Conservation (phyloP, 2,797 vertebrate species). For the Pogoniulus pusillus region DNA sequence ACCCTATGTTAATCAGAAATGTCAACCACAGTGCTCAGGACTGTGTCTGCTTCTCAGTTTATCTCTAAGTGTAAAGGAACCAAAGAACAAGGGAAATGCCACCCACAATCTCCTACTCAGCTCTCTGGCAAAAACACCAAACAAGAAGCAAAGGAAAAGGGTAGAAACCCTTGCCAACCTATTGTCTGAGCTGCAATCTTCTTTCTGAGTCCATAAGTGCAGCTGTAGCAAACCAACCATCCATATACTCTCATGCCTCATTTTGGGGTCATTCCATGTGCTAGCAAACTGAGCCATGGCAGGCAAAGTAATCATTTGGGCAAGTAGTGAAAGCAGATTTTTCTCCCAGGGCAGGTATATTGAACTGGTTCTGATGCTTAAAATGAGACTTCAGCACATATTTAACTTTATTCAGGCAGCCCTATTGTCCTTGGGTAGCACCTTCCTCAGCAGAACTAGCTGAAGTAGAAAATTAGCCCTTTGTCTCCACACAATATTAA, state of each 20-base stretch:
- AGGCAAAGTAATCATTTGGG: background rate
- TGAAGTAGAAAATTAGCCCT: background rate
- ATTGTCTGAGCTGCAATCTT: background rate
- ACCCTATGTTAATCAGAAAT: background rate
- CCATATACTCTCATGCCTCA: background rate
- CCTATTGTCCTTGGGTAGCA: background rate
- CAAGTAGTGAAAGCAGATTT: background rate
- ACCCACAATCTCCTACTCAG: background rate
- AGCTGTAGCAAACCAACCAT: background rate
- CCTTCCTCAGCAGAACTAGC: background rate
- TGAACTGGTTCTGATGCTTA: background rate
- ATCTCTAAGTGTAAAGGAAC: background rate
- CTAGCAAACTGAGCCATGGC: background rate
- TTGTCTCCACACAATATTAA: background rate
- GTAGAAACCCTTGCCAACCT: background rate
- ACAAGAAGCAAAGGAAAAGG: background rate
- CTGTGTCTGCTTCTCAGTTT: background rate
- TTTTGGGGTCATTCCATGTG: background rate
- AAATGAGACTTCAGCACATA: background rate
- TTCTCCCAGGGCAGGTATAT: background rate
- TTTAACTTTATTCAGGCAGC: background rate
- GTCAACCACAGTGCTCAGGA: background rate
- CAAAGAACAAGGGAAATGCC: background rate
- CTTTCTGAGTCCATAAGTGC: rapidly evolving
- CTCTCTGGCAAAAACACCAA: background rate